phyloP scores from a whole-genome alignment of 2,888 invertebrate genomes.

The Calameuta pallipes region DNA sequence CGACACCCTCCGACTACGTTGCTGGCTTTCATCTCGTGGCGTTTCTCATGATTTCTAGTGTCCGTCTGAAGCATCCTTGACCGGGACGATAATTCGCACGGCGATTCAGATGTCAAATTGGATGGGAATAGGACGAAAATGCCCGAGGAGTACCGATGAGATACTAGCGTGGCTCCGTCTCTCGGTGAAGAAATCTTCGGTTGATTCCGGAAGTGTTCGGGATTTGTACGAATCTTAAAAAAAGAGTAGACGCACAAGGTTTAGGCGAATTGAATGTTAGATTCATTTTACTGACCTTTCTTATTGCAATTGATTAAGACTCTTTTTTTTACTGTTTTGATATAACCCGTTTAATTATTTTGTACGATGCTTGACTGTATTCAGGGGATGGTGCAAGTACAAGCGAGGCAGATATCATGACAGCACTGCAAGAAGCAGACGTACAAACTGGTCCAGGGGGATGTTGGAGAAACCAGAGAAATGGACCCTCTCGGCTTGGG shows the following conservation, averaged over 20 bases:
- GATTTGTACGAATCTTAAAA: no score
- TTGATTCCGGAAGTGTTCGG: neutral
- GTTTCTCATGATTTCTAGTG: neutral
- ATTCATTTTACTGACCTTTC: neutral
- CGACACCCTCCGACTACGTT: neutral
- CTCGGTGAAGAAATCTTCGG: neutral
- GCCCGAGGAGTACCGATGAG: neutral
- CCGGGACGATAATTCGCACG: neutral
- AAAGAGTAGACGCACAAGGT: no score
- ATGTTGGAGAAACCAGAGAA: constrained; percentile 33
- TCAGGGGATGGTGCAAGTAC: neutral
- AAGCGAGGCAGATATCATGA: neutral
- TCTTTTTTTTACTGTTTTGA: neutral
- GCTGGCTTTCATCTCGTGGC: neutral
- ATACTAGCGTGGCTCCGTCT: neutral
- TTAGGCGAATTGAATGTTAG: neutral
- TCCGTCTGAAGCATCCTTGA: neutral
- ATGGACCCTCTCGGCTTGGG: constrained; percentile 48
- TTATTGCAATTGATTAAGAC: neutral
- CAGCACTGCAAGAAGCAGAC: neutral
- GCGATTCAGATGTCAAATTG: neutral
- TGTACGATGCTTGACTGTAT: neutral
- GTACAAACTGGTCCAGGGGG: neutral
- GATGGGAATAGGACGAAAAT: neutral
- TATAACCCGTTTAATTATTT: neutral